These are phyloP conservation scores for Platynereis dumerilii DNA, from an alignment of 2,888 invertebrate genomes.

Conservation along the genomic window DNA sequence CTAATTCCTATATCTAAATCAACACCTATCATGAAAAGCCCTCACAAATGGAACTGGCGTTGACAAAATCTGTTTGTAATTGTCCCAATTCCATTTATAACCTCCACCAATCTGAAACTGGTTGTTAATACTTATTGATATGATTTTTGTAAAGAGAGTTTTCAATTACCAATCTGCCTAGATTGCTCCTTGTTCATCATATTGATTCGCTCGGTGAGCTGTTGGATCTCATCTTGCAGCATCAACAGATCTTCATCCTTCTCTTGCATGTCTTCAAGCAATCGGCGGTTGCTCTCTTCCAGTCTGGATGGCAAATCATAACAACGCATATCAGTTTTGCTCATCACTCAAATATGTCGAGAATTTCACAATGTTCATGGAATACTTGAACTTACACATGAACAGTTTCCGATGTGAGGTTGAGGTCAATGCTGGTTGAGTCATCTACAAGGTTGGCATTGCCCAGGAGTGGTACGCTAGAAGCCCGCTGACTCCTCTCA, in stretches of 20 bases:
- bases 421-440: constrained; percentile 26
- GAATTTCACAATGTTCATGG: neutral
- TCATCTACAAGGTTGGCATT: constrained; percentile 23
- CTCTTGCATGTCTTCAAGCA: constrained; percentile 48
- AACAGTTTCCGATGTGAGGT: constrained; percentile 13
- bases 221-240: constrained; percentile 52
- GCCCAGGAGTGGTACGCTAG: constrained; percentile 15
- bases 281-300: constrained; percentile 48
- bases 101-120: too few relatives aligned
- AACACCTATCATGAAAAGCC: too few relatives aligned
- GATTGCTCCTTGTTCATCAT: constrained; percentile 51
- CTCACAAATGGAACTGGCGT: too few relatives aligned
- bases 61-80: too few relatives aligned
- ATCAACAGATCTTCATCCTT: constrained; percentile 50
- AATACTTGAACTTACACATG: constrained; percentile 8
- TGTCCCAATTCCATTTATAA: too few relatives aligned
- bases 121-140: too few relatives aligned
- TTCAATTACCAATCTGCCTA: constrained; percentile 49
- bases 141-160: too few relatives aligned
- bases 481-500: neutral
- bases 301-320: constrained; percentile 6
- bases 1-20: too few relatives aligned
- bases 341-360: neutral
- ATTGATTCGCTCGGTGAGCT: constrained; percentile 50
- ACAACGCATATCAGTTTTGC: neutral